A percentile compares a stretch with the other conserved stretches of the same genome.
Conservation (phyloP, 2,888 invertebrate genomes). For the Xanthia icteritia region DNA sequence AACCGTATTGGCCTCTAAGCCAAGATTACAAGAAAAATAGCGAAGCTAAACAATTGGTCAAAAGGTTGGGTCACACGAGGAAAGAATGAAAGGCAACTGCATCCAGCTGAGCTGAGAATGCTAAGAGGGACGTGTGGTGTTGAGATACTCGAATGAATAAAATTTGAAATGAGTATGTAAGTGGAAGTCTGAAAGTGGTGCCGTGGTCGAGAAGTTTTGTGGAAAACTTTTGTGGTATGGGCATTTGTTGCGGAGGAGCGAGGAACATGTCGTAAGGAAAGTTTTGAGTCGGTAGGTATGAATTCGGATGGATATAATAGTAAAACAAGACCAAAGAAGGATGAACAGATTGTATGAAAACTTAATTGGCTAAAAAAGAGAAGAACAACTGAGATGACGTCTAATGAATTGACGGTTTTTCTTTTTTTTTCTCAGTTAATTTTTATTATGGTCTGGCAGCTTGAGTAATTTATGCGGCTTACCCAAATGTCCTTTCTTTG, state of each 20-base stretch:
- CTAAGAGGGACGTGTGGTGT: not conserved
- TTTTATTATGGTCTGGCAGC: too few relatives aligned
- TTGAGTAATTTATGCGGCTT: too few relatives aligned
- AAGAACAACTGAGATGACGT: not conserved
- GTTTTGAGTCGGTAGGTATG: not conserved
- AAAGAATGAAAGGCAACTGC: not conserved
- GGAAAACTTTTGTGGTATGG: not conserved
- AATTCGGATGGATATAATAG: not conserved
- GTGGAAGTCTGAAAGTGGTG: constrained; percentile 6
- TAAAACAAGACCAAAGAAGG: not conserved
- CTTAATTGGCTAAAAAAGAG: not conserved
- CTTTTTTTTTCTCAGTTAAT: too few relatives aligned
- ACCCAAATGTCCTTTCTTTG: too few relatives aligned
- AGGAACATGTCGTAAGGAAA: not conserved
- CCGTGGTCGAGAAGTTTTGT: not conserved
- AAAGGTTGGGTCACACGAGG: not conserved
- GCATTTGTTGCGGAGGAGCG: too few relatives aligned
- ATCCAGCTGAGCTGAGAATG: not conserved
- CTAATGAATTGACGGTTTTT: too few relatives aligned
- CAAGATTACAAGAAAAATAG: not conserved
- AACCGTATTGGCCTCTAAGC: not conserved
- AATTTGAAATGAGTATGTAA: not conserved
- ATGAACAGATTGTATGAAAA: not conserved
- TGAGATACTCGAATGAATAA: not conserved
- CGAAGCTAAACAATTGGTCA: not conserved